These are phyloP conservation scores for Athrips mouffetella DNA, from an alignment of 2,888 invertebrate species.

Conservation along the genomic window DNA sequence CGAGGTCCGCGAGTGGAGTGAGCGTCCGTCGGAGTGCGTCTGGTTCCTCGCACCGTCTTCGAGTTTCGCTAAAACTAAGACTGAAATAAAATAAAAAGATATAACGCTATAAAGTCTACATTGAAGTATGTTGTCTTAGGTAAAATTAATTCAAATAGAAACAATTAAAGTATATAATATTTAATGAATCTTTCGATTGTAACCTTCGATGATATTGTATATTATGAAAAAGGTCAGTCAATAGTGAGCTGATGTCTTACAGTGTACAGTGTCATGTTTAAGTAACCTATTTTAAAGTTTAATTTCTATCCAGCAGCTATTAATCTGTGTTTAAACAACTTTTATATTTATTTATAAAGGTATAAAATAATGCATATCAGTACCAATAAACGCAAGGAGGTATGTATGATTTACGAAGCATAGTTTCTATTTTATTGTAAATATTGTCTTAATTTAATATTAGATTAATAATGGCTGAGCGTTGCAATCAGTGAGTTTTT, in stretches of 20 bases:
- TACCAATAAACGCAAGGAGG: constrained; percentile 69
- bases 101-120: constrained; percentile 72
- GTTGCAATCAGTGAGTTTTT: constrained; percentile 69
- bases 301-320: constrained; percentile 72
- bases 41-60: constrained; percentile 66
- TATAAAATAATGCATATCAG: constrained; percentile 70
- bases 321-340: constrained; percentile 76
- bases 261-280: constrained; percentile 69
- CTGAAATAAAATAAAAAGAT: constrained; percentile 75
- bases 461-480: constrained; percentile 65
- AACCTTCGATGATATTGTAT: constrained; percentile 62
- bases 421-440: constrained; percentile 76
- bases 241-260: constrained; percentile 62
- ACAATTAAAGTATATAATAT: constrained; percentile 72
- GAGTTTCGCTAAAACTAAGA: constrained; percentile 76
- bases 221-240: constrained; percentile 59
- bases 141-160: constrained; percentile 76
- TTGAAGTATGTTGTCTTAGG: constrained; percentile 74
- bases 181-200: constrained; percentile 70
- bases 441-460: constrained; percentile 74
- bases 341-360: constrained; percentile 72
- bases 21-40: constrained; percentile 33
- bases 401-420: constrained; percentile 69
- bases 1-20: constrained; percentile 28
- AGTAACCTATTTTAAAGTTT: constrained; percentile 66